phyloP scores from a whole-genome alignment of 2,113 vertebrate genomes.

The Gallinago media region DNA sequence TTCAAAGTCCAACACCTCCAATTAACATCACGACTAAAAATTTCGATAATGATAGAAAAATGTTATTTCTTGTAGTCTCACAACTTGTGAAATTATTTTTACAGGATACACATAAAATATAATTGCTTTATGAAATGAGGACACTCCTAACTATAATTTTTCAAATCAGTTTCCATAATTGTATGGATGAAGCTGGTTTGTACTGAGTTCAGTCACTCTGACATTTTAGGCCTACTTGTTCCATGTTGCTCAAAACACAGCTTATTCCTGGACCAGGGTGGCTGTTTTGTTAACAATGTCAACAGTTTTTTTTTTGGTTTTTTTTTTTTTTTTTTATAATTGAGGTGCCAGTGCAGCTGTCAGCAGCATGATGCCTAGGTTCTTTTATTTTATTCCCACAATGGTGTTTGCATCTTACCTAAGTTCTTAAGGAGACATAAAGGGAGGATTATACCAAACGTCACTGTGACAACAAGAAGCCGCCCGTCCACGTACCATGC shows the following conservation, averaged over 20 bases:
- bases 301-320: neutral
- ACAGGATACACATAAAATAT: neutral
- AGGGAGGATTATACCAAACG: slow-evolving; percentile 88
- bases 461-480: slow-evolving; percentile 89
- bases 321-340: neutral
- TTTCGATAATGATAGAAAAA: neutral
- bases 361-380: neutral
- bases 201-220: neutral
- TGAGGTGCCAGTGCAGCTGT: neutral
- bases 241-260: neutral
- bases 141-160: neutral
- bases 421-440: slow-evolving; percentile 95
- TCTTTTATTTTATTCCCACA: neutral
- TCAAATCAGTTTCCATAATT: neutral
- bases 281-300: neutral
- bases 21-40: neutral
- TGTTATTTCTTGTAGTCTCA: neutral
- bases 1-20: neutral
- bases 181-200: neutral
- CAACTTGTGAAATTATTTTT: neutral
- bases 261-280: neutral
- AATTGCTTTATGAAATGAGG: neutral
- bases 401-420: slow-evolving; percentile 80
- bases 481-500: slow-evolving; percentile 92
- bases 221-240: neutral